A percentile compares a stretch with the other conserved stretches of the same genome.
These are phyloP conservation scores for Tetranychus truncatus DNA, from an alignment of 2,888 invertebrate genomes.

Conservation along the genomic window DNA sequence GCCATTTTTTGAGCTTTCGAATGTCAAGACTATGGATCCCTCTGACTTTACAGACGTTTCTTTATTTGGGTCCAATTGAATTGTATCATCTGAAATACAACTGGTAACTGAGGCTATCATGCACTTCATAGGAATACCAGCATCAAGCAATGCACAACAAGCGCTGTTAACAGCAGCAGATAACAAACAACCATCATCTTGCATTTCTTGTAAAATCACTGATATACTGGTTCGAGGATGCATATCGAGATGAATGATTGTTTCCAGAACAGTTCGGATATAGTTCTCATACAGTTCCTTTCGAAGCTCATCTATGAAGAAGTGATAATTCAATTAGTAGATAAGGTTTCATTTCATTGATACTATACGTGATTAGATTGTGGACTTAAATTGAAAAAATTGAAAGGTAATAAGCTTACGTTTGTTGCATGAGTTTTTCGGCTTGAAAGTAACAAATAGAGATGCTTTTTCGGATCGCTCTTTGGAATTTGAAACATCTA, in stretches of 20 bases:
- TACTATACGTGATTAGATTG: background rate
- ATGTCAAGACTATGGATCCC: constrained; percentile 52
- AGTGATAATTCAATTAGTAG: too few relatives aligned
- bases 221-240: constrained; percentile 63
- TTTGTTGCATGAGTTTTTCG: constrained; percentile 5
- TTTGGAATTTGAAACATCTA: background rate
- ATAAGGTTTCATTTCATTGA: too few relatives aligned
- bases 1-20: constrained; percentile 45
- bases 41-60: constrained; percentile 38
- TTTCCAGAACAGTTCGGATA: constrained; percentile 56
- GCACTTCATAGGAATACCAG: constrained; percentile 62
- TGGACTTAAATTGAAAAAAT: background rate
- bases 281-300: constrained; percentile 50
- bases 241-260: constrained; percentile 47
- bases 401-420: background rate
- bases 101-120: constrained; percentile 42
- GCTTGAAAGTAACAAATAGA: background rate
- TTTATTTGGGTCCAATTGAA: constrained; percentile 46
- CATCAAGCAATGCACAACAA: constrained; percentile 60
- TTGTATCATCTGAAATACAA: constrained; percentile 35
- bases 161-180: constrained; percentile 62
- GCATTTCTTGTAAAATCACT: constrained; percentile 65
- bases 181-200: constrained; percentile 52
- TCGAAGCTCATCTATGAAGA: constrained; percentile 13
- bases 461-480: background rate